Conservation (phyloP, 1,140 invertebrate species). For the Caenorhabditis tropicalis region DNA sequence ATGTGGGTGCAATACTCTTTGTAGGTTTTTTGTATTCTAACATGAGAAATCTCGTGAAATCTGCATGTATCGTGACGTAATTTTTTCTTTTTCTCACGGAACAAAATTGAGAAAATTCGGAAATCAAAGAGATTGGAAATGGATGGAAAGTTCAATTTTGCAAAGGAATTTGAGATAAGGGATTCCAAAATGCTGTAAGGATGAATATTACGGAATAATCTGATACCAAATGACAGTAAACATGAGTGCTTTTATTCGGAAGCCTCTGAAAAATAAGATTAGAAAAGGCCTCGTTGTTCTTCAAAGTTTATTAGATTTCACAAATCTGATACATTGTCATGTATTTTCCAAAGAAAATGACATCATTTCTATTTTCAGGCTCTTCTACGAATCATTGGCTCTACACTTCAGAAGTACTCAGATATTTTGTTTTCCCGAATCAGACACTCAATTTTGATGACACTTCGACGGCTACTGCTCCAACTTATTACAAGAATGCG, state of each 20-base stretch:
- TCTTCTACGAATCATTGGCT: conserved; percentile 69
- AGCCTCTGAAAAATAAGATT: too few relatives aligned
- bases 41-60: too few relatives aligned
- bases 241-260: too few relatives aligned
- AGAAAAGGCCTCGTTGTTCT: too few relatives aligned
- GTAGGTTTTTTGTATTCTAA: not conserved
- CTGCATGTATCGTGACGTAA: not conserved
- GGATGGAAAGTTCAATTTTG: not conserved
- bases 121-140: not conserved
- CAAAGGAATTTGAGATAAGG: too few relatives aligned
- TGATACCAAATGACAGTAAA: too few relatives aligned
- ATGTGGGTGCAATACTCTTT: conserved; percentile 34
- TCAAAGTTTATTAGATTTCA: too few relatives aligned
- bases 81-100: not conserved
- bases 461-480: conserved; percentile 50
- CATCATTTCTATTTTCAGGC: conserved; percentile 55
- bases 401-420: conserved; percentile 69
- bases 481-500: conserved; percentile 65
- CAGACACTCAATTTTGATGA: conserved; percentile 51
- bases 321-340: too few relatives aligned
- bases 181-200: too few relatives aligned
- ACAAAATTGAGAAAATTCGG: not conserved
- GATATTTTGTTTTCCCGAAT: conserved; percentile 69
- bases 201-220: too few relatives aligned
- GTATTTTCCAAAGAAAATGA: not conserved